These are phyloP conservation scores for Apogon talboti DNA, from an alignment of 2,797 vertebrate species.

Conservation along the genomic window DNA sequence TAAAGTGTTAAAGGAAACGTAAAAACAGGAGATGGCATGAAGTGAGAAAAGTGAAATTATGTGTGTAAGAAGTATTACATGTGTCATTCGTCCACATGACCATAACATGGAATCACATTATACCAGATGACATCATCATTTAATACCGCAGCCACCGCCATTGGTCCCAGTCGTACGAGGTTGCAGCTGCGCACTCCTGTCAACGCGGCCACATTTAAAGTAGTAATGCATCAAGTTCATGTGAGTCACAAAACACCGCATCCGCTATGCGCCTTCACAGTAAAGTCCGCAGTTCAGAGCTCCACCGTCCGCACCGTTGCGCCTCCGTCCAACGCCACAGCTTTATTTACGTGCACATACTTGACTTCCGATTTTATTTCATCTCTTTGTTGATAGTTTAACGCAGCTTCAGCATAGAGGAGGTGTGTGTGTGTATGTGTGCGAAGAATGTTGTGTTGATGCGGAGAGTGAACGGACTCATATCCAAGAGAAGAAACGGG, in stretches of 20 bases:
- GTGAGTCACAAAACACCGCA: fast-evolving
- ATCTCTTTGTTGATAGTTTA: background rate
- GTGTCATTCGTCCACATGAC: no score
- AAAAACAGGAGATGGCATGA: no score
- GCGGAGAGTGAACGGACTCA: conserved; percentile 36
- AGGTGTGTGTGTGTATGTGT: conserved; percentile 24
- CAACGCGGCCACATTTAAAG: background rate
- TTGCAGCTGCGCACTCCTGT: conserved; percentile 68
- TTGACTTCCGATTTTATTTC: conserved; percentile 15
- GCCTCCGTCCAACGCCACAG: background rate
- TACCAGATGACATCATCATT: conserved; percentile 54
- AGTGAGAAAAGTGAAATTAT: no score
- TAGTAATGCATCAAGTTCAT: background rate
- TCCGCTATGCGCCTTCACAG: conserved; percentile 51
- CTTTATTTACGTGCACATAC: conserved; percentile 14
- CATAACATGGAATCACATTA: background rate
- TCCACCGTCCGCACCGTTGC: no score
- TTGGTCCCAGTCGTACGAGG: conserved; percentile 4
- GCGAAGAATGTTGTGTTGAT: conserved; percentile 40
- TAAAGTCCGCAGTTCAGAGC: conserved; percentile 8
- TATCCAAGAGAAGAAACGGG: conserved; percentile 37
- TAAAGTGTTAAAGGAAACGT: no score
- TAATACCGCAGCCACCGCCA: conserved; percentile 39
- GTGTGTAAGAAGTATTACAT: no score
- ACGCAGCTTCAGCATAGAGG: conserved; percentile 34